These are phyloP conservation scores for Hoplostethus mediterraneus DNA, from an alignment of 2,797 vertebrate species.

Conservation along the genomic window DNA sequence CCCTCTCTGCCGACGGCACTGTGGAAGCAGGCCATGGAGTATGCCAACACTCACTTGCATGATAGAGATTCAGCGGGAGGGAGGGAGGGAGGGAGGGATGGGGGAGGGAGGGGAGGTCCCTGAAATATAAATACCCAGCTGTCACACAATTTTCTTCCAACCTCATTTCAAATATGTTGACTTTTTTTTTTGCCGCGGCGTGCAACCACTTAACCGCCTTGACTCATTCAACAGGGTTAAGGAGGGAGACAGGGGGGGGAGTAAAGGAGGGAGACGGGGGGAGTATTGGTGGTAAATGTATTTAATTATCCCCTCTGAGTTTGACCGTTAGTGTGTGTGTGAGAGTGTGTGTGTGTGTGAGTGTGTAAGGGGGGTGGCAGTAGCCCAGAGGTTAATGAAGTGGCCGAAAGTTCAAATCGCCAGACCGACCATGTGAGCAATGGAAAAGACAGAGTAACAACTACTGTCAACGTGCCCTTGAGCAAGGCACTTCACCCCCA, in stretches of 20 bases:
- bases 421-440: no score
- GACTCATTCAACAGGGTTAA: constrained; percentile 38
- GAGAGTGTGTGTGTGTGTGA: no score
- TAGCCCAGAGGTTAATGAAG: no score
- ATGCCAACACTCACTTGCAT: constrained; percentile 19
- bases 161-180: constrained; percentile 18
- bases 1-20: constrained; percentile 2
- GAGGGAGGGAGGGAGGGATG: neutral
- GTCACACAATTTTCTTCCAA: constrained; percentile 37
- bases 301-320: neutral
- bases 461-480: no score
- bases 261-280: neutral
- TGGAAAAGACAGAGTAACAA: no score
- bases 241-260: neutral
- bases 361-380: no score
- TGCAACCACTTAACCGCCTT: constrained; percentile 33
- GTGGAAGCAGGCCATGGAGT: constrained; percentile 17
- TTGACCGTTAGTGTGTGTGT: no score
- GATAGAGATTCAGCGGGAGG: constrained; percentile 15
- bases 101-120: neutral
- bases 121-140: constrained; percentile 44
- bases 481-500: no score
- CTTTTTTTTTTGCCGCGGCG: constrained; percentile 21
- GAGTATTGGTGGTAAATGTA: neutral
- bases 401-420: no score